Percentiles rank a stretch among this genome's conserved stretches.
phyloP scores from a whole-genome alignment of 35 echinoderm and acorn worm genomes.

The Apostichopus japonicus region DNA sequence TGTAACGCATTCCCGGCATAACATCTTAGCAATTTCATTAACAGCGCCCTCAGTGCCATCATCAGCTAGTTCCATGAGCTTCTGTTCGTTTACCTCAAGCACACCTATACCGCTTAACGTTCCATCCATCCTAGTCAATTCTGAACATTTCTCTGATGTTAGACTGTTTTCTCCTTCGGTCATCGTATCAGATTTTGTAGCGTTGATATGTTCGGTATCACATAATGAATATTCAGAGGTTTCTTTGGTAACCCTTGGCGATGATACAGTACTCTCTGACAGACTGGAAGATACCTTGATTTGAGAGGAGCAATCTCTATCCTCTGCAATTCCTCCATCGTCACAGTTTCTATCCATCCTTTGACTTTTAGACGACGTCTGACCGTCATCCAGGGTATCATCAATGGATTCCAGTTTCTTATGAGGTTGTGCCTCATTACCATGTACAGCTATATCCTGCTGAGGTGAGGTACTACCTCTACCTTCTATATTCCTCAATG shows the following conservation, averaged over 20 bases:
- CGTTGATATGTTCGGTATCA: background rate
- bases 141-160: background rate
- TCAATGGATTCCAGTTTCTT: background rate
- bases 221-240: background rate
- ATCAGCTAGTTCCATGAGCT: conserved; percentile 61
- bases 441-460: background rate
- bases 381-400: too few relatives aligned
- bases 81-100: conserved; percentile 44
- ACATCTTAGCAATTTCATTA: conserved; percentile 54
- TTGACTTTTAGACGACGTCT: background rate
- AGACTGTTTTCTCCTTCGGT: background rate
- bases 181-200: too few relatives aligned
- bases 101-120: conserved; percentile 28
- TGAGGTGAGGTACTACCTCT: background rate
- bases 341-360: background rate
- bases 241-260: background rate
- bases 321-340: background rate
- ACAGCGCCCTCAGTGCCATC: conserved; percentile 25
- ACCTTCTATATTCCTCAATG: background rate
- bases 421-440: background rate
- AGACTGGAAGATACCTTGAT: background rate
- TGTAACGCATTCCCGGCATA: conserved; percentile 81
- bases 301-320: background rate
- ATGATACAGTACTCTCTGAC: background rate
- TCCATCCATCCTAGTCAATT: conserved; percentile 13